Conservation (phyloP, 2,113 vertebrate genomes). For the Nestor notabilis region DNA sequence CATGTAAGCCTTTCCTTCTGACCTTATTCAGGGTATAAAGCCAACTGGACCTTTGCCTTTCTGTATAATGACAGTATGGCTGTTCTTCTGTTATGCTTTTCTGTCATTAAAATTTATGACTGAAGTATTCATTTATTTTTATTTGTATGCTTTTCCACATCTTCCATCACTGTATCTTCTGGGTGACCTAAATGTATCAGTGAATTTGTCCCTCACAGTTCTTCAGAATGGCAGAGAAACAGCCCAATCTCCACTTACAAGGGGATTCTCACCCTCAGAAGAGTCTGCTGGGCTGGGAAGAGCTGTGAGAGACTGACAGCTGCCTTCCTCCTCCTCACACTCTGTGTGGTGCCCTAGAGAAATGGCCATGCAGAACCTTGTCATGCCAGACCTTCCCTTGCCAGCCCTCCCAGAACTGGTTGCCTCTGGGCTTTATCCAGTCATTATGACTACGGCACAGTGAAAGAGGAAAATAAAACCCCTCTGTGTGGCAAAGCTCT, state of each 20-base stretch:
- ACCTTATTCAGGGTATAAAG: rapidly evolving
- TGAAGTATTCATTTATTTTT: neutral
- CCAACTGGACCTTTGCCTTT: neutral
- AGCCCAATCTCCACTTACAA: neutral
- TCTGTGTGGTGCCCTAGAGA: neutral
- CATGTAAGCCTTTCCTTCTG: neutral
- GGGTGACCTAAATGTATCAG: rapidly evolving
- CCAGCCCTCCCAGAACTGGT: neutral
- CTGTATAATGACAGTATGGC: neutral
- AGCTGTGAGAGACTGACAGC: neutral
- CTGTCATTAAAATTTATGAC: neutral
- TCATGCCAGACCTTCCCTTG: neutral
- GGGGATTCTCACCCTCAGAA: neutral
- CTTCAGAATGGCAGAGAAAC: neutral
- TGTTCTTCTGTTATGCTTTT: neutral
- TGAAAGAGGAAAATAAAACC: neutral
- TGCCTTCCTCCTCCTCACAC: neutral
- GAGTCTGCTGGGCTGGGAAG: neutral
- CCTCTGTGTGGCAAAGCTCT: neutral
- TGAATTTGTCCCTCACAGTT: neutral
- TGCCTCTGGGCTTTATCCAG: neutral
- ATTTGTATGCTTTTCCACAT: neutral
- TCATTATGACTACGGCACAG: neutral
- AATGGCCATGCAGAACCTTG: neutral
- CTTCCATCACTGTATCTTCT: neutral